Base-by-base conservation (phyloP, 2,888 invertebrate species). In the Antitype chi region DNA sequence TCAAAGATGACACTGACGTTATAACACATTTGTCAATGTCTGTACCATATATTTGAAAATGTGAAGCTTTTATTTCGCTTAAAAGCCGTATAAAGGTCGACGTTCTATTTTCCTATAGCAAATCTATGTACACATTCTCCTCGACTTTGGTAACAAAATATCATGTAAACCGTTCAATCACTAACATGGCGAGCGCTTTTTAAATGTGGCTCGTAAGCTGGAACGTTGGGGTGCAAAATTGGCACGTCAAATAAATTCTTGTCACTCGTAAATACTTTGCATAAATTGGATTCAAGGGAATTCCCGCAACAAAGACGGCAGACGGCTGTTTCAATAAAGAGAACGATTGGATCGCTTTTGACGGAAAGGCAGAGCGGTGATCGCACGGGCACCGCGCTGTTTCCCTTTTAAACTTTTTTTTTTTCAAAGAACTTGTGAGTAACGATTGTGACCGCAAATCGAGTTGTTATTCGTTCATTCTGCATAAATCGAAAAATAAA, bases 191-290 rank as follows among this genome's bases (percentile, higher is more conserved):
- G 69, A 85, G 80, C 82, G 88, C 91, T 92, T 93, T 93, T 91
- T 92, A 93, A 92, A 92, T 90, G 90, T 89, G 89, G 85, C 89
- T 85, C 84, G 78, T 72, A 84, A 88, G 78, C 88, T 86, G 88
- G 88, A 89, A 90, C 89, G 91, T 90, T 88, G 89, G 81, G 89
- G 87, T 90, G 91, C 92, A 93, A 94, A 94, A 94, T 94, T 94
- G 94, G 93, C 92, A 92, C 92, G 94, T 94, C 95, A 94, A 95
- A 95, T 94, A 95, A 94, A 95, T 95, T 95, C 95, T 92, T 93
- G 94, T 94, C 95, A 94, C 92, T 93, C 93, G 94, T 94, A 95
- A 95, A 96, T 94, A 94, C 95, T 96, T 95, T 95, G 94, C 95
- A 95, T 95, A 95, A 94, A 95, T 95, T 94, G 94, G 93, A 95